Percentiles rank a stretch among this genome's conserved stretches.
phyloP scores from a whole-genome alignment of 2,888 invertebrate genomes.

The Siphonodentalium dalli region DNA sequence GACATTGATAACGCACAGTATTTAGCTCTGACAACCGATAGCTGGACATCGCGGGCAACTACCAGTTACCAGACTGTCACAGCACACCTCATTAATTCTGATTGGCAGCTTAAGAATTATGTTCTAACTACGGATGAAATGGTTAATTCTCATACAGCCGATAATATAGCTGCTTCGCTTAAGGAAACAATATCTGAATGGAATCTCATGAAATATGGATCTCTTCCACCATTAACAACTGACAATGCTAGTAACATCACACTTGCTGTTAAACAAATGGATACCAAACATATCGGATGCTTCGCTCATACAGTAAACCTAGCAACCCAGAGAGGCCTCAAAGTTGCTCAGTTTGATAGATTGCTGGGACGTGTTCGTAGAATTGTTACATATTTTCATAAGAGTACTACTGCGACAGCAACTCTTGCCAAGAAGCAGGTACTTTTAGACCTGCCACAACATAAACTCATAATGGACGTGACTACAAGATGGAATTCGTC shows the following conservation, averaged over 20 bases:
- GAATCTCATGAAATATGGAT: no score
- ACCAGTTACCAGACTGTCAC: neutral
- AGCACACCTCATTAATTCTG: no score
- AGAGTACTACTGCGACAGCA: neutral
- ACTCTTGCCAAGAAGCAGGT: neutral
- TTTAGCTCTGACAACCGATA: neutral
- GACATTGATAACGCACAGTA: neutral
- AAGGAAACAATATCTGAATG: no score
- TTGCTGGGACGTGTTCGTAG: neutral
- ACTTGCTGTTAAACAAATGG: no score
- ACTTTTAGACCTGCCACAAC: neutral
- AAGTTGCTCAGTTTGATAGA: neutral
- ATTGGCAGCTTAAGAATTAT: no score
- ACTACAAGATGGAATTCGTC: conserved; percentile 2
- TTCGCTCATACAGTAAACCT: no score
- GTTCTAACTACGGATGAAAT: no score
- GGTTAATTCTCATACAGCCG: no score
- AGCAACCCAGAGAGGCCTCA: neutral
- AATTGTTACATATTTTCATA: neutral
- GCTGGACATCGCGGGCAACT: neutral
- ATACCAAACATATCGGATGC: no score
- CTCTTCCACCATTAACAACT: no score
- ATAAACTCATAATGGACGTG: neutral
- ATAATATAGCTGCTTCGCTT: no score
- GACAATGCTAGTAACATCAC: no score